A percentile compares a stretch with the other conserved stretches of the same genome.
Evolutionary conservation across 1,140 invertebrate species (phyloP).

Genomic region (Diorhabda carinulata): DNA sequence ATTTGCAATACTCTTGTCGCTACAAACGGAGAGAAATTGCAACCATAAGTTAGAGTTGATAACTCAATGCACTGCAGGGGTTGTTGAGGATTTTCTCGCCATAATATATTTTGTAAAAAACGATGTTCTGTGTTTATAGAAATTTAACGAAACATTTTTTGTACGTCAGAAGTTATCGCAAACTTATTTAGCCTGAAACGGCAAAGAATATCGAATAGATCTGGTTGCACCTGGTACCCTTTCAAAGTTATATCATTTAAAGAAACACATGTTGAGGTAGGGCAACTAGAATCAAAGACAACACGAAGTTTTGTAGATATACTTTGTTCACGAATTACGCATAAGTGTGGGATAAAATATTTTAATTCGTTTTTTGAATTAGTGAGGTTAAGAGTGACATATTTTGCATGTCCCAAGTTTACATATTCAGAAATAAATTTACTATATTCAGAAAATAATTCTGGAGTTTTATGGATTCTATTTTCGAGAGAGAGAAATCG

Average conservation of each 20-base stretch:
- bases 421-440: neutral
- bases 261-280: conserved; percentile 37
- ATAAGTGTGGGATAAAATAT: no score
- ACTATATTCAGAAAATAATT: neutral
- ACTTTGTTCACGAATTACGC: no score
- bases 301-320: no score
- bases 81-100: no score
- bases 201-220: conserved; percentile 23
- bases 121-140: conserved; percentile 4
- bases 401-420: no score
- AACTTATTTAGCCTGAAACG: conserved; percentile 17
- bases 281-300: conserved; percentile 43
- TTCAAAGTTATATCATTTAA: conserved; percentile 35
- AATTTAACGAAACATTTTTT: conserved; percentile 21
- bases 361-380: conserved; percentile 35
- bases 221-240: conserved; percentile 24
- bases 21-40: conserved; percentile 5
- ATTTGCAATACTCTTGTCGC: conserved; percentile 15
- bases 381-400: no score
- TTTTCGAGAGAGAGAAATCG: no score
- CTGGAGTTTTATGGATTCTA: neutral
- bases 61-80: conserved; percentile 10
- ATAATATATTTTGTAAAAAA: no score
- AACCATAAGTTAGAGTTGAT: conserved; percentile 18
- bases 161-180: conserved; percentile 17